These are phyloP conservation scores for Dermatemys mawii DNA, from an alignment of 2,113 vertebrate genomes.

Conservation along the genomic window DNA sequence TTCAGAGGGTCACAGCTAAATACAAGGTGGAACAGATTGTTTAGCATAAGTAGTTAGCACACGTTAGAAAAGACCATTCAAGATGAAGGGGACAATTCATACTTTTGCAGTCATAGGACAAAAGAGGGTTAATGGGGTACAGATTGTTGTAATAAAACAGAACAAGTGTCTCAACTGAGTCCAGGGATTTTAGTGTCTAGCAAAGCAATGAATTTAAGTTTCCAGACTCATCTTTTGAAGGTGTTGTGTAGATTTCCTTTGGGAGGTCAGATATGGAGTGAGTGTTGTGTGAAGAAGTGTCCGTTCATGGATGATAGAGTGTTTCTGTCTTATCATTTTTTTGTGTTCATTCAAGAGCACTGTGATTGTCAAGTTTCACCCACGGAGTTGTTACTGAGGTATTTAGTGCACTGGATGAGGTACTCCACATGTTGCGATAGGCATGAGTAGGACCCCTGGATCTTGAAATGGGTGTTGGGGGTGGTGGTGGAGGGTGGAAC, in stretches of 20 bases:
- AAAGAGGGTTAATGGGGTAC: background rate
- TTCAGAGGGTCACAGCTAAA: background rate
- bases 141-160: background rate
- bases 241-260: background rate
- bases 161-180: background rate
- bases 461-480: background rate
- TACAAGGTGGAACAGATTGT: background rate
- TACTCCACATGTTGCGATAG: background rate
- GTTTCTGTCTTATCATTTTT: background rate
- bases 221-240: background rate
- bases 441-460: background rate
- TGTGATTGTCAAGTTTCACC: background rate
- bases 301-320: background rate
- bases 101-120: background rate
- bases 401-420: background rate
- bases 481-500: too few species aligned
- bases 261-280: background rate
- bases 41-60: background rate
- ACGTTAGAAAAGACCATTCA: background rate
- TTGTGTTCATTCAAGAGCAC: background rate
- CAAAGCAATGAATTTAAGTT: background rate
- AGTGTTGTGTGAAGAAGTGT: background rate
- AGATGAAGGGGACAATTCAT: background rate
- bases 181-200: background rate
- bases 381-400: background rate